Evolutionary conservation across 2,797 vertebrate genomes (phyloP), one percentile per base, ranked within the genome.

Genomic region (Microctenopoma lineatum): DNA sequence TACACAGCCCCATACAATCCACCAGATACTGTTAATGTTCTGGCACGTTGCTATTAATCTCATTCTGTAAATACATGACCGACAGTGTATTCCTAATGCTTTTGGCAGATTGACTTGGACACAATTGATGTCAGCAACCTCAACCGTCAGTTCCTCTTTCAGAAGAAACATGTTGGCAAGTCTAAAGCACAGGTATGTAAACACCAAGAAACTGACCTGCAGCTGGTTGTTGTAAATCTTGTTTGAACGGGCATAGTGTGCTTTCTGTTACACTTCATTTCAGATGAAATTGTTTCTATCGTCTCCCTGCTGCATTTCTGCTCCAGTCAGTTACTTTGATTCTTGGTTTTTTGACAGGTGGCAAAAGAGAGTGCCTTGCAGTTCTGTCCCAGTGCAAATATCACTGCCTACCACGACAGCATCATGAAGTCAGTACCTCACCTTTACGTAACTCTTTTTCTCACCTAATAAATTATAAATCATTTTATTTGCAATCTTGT

Each of bases 121-220:
- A 99, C 96, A 11, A 99, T 99, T 53, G 98, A 99, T 78, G 98
- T 99, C 85, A 99, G 98, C 93, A 99, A 99, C 89, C 95, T 99
- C 75, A 99, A 99, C 88, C 94, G 98, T 48, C 98, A 99, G 87
- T 99, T 99, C 87, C 94, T 99, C 75, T 99, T 99, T 86, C 98
- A 99, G 89, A 99, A 99, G 94, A 99, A 98, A 61, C 98, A 99
- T 91, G 98, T 99, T 60, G 98, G 98, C 66, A 96, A 98, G 86
- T 99, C 98, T 63, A 99, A 99, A 92, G 95, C 98, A 14, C 96
- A 99, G 96, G 98, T 98, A 87, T 56, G 78, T 66, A 21, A 7
- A n/a, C 39, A 25, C 4, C n/a, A 16, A 18, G 1, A 10, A 9
- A 5, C 14, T 13, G 4, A 18, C 29, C 9, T 39, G 15, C 3